These are phyloP conservation scores for Oophaga sylvatica DNA, from an alignment of 2,797 vertebrate species.

Conservation along the genomic window DNA sequence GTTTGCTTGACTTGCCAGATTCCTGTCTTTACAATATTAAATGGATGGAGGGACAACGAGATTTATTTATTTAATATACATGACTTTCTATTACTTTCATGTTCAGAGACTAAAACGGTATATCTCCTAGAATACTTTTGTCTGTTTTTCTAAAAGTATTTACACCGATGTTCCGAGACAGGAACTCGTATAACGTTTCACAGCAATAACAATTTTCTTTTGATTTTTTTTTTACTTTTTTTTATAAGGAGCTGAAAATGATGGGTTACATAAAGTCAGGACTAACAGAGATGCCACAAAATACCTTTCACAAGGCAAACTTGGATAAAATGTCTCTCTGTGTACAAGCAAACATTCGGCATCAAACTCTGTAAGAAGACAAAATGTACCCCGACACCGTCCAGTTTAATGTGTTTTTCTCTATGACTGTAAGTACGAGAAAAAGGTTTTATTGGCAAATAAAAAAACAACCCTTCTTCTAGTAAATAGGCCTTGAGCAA, in stretches of 20 bases:
- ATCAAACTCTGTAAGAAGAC: constrained; percentile 35
- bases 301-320: constrained; percentile 37
- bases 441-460: constrained; percentile 53
- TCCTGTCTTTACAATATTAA: constrained; percentile 9
- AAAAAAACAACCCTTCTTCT: constrained; percentile 55
- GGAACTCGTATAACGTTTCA: not conserved
- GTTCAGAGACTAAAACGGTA: not conserved
- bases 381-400: constrained; percentile 45
- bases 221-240: constrained; percentile 21
- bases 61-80: not conserved
- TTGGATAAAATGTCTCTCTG: constrained; percentile 23
- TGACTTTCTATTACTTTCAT: not conserved
- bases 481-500: constrained; percentile 57
- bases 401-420: constrained; percentile 41
- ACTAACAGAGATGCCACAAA: constrained; percentile 10
- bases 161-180: not conserved
- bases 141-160: no score
- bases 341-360: constrained; percentile 40
- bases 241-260: constrained; percentile 39
- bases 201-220: constrained; percentile 20
- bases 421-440: constrained; percentile 44
- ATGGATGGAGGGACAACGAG: not conserved
- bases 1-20: not conserved
- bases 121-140: no score
- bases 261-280: constrained; percentile 29